Evolutionary conservation across 2,113 vertebrate genomes (phyloP).

Genomic region (Scytalopus superciliaris): DNA sequence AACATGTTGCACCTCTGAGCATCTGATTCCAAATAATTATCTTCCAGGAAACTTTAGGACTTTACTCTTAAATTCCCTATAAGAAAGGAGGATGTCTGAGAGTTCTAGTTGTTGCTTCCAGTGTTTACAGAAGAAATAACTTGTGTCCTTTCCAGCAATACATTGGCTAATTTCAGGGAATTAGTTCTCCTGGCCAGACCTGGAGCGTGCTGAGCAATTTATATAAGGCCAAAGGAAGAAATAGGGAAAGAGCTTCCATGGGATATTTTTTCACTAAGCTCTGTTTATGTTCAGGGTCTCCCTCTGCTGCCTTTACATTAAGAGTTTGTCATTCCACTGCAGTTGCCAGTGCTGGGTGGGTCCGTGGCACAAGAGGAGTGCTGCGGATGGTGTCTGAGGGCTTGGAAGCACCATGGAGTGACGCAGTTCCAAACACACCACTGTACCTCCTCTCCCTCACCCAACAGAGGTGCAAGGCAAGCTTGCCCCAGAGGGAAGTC

Average conservation of each 20-base stretch:
- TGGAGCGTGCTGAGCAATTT: not conserved
- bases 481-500: not conserved
- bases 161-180: not conserved
- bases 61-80: not conserved
- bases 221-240: not conserved
- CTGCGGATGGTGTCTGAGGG: too few species aligned
- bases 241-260: not conserved
- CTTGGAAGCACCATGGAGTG: not conserved
- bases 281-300: not conserved
- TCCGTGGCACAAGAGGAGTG: fast-evolving
- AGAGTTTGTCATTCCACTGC: not conserved
- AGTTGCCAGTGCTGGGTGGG: too few species aligned
- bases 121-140: not conserved
- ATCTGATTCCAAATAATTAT: not conserved
- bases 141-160: not conserved
- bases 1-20: not conserved
- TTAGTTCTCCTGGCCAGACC: not conserved
- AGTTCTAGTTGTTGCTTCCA: not conserved
- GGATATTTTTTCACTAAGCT: not conserved
- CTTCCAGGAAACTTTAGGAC: not conserved
- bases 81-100: not conserved
- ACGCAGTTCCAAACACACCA: fast-evolving
- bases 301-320: not conserved
- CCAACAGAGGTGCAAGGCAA: too few species aligned
- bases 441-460: not conserved